A percentile compares a stretch with the other conserved stretches of the same genome.
These are phyloP conservation scores for Catonia carolina DNA, from an alignment of 2,888 invertebrate species.

Conservation along the genomic window DNA sequence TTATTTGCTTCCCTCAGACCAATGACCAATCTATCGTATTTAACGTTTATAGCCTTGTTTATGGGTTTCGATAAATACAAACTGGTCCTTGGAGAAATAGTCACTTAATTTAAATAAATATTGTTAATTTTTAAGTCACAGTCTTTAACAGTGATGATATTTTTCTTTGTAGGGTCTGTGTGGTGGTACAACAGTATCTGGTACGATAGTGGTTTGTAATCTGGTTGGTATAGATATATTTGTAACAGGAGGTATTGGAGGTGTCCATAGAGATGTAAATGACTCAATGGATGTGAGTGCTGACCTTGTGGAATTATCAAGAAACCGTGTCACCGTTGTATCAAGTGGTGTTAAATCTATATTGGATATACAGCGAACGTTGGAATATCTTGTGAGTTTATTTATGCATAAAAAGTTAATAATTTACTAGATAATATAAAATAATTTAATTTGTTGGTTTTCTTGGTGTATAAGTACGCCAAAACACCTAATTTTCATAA, in stretches of 20 bases:
- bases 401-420: no score
- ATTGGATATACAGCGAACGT: conserved; percentile 86
- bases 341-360: conserved; percentile 97
- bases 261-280: conserved; percentile 88
- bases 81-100: no score
- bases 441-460: conserved; percentile 7
- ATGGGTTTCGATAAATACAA: no score
- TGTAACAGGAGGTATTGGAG: conserved; percentile 84
- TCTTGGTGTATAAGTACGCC: not conserved
- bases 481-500: conserved; percentile 9
- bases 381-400: conserved; percentile 79
- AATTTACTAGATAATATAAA: conserved; percentile 5
- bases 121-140: no score
- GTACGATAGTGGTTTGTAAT: conserved; percentile 81
- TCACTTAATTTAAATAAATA: no score
- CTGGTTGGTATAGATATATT: conserved; percentile 79
- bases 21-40: no score
- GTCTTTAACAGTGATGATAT: no score
- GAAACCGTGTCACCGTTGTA: conserved; percentile 81
- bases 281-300: conserved; percentile 88
- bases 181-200: conserved; percentile 96
- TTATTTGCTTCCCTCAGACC: no score
- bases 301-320: conserved; percentile 84
- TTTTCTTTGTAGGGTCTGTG: conserved; percentile 46
- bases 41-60: no score